A percentile compares a stretch with the other conserved stretches of the same genome.
phyloP scores from a whole-genome alignment of 1,140 invertebrate genomes.

The Aphaenogaster floridana region DNA sequence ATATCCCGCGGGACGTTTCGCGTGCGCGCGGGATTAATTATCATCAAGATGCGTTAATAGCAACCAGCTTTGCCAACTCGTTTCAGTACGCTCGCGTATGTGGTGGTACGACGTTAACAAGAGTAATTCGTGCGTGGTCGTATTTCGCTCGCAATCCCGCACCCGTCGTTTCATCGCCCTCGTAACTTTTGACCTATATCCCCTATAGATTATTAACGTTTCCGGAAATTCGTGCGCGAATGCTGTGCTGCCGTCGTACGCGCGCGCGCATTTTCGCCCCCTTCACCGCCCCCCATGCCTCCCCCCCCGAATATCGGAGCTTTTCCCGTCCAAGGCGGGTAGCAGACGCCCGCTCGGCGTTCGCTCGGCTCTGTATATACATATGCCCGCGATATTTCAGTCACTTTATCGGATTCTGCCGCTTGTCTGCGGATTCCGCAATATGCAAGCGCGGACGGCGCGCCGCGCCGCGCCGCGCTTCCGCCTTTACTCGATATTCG shows the following conservation, averaged over 20 bases:
- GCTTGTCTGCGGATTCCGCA: conserved; percentile 34
- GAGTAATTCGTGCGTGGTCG: conserved; percentile 26
- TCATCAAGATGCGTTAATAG: conserved; percentile 38
- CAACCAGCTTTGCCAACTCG: conserved; percentile 8
- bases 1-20: neutral
- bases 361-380: neutral
- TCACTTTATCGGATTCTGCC: conserved; percentile 44
- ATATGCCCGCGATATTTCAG: conserved; percentile 25
- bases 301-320: neutral
- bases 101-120: conserved; percentile 21
- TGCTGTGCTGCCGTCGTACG: neutral
- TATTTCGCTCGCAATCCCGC: neutral
- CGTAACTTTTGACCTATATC: conserved; percentile 36
- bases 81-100: neutral
- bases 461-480: neutral
- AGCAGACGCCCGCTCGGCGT: neutral
- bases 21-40: conserved; percentile 47
- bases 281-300: no score
- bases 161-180: conserved; percentile 10
- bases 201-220: conserved; percentile 50
- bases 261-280: neutral
- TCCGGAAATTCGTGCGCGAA: conserved; percentile 4
- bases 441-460: conserved; percentile 20
- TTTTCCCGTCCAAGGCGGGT: conserved; percentile 12
- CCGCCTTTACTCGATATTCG: conserved; percentile 23